Base-by-base conservation (phyloP, 1,140 invertebrate genomes). In the Bombus difficillimus region DNA sequence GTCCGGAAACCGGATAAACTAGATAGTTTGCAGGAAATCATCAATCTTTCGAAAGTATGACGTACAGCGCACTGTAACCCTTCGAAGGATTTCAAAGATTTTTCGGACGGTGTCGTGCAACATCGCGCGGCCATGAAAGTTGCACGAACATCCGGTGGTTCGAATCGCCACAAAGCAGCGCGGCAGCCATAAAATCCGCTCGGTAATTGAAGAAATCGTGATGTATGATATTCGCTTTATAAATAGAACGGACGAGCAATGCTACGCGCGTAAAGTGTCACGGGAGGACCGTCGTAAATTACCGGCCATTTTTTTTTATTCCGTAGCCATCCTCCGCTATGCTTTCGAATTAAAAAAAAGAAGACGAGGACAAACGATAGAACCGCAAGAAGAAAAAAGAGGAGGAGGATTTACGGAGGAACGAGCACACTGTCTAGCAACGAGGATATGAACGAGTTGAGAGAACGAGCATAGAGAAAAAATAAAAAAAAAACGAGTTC, bases 191-290 rank as follows among this genome's bases (percentile, higher is more conserved):
- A 79, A 79, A 79, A 79, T 34, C 39, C 32, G 32, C 62, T 10
- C 32, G 25, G 69, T 82, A 82, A 82, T 82, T 74, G 80, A 82
- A 74, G 80, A 82, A 82, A 82, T 74, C 57, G 69, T 82, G 80
- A 82, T 82, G 53, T 74, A 73, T 43, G 80, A 82, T 74, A 82
- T 73, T 81, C 80, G 66, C n/a, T 59, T 73, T 81, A 81, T 81
- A 81, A 81, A 81, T 41, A 73, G 69, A 73, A 39, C 53, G 53
- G 37, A 73, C 64, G 34, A 64, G 39, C 39, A 71, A 81, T 59
- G 39, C 28, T 81, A 81, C 79, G 66, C 66, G 79, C 66, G 68
- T 81, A 81, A 81, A 81, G 66, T 81, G 79, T 81, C 78, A 47
- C 69, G 5, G 53, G 10, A 57, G 59, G 22, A n/a, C 79, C 34